Evolutionary conservation across 2,888 invertebrate species (phyloP), one percentile per base, ranked within the genome.

Genomic region (Cheilosia scutellata): DNA sequence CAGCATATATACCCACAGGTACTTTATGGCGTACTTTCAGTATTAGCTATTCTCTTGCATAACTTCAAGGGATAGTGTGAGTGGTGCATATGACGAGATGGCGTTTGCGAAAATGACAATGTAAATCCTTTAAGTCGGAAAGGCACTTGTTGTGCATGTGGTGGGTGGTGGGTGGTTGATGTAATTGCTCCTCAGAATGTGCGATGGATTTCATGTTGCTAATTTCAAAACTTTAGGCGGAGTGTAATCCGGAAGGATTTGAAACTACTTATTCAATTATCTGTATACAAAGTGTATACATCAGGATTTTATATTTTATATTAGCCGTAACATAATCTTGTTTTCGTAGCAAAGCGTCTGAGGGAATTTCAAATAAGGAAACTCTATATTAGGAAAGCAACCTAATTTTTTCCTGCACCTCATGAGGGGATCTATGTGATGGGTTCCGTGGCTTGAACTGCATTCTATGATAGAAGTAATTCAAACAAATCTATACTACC

Each of bases 61-160:
- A n/a, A 42, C 29, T 16, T 42, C 25, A 4, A 37, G 11, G 37
- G 37, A 7, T 44, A 2, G n/a, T 11, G 31, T 25, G 13, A 27
- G 42, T 33, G n/a, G 31, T 55, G 42, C 44, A 25, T 40, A 29
- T 42, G 57, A 42, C 6, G 11, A 13, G 44, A 55, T 55, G 55
- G 44, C 44, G 20, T 20, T 11, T 55, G 33, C 33, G 53, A 63
- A 55, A 74, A 63, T 55, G 72, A 74, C 53, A 62, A 62, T 42
- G 31, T 51, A 60, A 72, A n/a, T 58, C 49, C 71, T 40, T 25
- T 49, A 37, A 37, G 57, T 49, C 33, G 13, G 37, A 13, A 58
- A 13, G 55, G 47, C 13, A 51, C 72, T 49, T 51, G 62, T 62
- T n/a, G 16, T 27, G 20, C 25, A 49, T 9, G 9, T 25, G 25